Base-by-base conservation (phyloP, 2,888 invertebrate species). In the Reticulitermes lucifugus region DNA sequence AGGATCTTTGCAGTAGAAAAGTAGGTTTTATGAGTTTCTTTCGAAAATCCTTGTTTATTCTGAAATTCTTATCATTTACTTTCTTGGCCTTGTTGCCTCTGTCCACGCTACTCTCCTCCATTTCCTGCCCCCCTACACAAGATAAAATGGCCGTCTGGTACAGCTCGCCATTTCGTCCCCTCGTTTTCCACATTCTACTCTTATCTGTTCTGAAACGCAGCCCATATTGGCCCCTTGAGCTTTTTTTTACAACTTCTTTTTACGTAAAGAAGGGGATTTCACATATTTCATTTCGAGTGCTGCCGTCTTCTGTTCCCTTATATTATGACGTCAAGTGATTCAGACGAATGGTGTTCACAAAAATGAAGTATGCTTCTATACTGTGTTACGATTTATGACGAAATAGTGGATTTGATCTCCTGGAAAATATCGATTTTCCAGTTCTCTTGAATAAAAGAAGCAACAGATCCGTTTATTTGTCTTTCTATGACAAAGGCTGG, bases 271-370 rank as follows among this genome's bases (percentile, higher is more conserved):
- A 87, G 86, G 87, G 86, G 86, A 88, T 87, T 86, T 85, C 87
- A 84, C 88, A 88, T 88, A 88, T 88, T 88, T 88, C 88, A 88
- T 87, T 86, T 83, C 87, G 87, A 88, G 87, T 86, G 87, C 87
- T 85, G 86, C 86, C 87, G 86, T 87, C 87, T 87, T 87, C 86
- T 85, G 86, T 85, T 86, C 82, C 83, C 85, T 60, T 83, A 25
- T 25, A n/a, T 35, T 35, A 35, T 81, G 81, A 81, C 70, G 29
- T 81, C 41, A 81, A 22, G 46, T 59, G 35, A 80, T 80, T 25
- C 35, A 29, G 60, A 41, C 35, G 80, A 79, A n/a, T 59, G 29
- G 21, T 51, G 12, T 79, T 73, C 41, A 18, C 12, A 0, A 35
- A 65, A 65, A 12, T 18, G 65, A 25, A 22, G n/a, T 29, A 5